A percentile compares a stretch with the other conserved stretches of the same genome.
Conservation (phyloP, 2,888 invertebrate species). For the Dolichomitus sp. region DNA sequence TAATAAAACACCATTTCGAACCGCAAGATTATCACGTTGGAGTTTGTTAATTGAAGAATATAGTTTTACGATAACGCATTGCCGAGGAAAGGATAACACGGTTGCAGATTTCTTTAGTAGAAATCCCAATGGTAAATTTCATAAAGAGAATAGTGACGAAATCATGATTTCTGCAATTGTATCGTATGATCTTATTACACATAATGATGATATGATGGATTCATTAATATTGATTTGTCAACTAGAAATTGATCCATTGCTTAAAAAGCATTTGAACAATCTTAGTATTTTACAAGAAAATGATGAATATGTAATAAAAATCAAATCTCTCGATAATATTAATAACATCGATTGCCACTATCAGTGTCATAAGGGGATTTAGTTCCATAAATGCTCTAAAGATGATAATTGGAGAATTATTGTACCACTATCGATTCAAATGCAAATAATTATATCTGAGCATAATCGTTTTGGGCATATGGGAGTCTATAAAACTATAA, state of each 20-base stretch:
- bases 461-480: too few species aligned
- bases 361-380: too few species aligned
- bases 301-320: background rate
- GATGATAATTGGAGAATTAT: too few species aligned
- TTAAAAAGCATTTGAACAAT: background rate
- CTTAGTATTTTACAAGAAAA: background rate
- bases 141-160: background rate
- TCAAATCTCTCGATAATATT: background rate
- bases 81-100: conserved; percentile 69
- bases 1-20: conserved; percentile 9
- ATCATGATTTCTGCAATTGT: conserved; percentile 11
- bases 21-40: conserved; percentile 12
- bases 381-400: too few species aligned
- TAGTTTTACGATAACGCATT: background rate
- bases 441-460: too few species aligned
- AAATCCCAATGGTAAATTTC: background rate
- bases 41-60: background rate
- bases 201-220: background rate
- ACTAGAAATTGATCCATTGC: background rate
- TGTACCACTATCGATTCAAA: too few species aligned
- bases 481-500: too few species aligned
- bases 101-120: conserved; percentile 30
- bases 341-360: too few species aligned
- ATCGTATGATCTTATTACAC: background rate
- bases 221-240: conserved; percentile 7